Percentiles rank a stretch among this genome's conserved stretches.
Conservation (phyloP, 2,113 vertebrate species). For the Platichthys stellatus region DNA sequence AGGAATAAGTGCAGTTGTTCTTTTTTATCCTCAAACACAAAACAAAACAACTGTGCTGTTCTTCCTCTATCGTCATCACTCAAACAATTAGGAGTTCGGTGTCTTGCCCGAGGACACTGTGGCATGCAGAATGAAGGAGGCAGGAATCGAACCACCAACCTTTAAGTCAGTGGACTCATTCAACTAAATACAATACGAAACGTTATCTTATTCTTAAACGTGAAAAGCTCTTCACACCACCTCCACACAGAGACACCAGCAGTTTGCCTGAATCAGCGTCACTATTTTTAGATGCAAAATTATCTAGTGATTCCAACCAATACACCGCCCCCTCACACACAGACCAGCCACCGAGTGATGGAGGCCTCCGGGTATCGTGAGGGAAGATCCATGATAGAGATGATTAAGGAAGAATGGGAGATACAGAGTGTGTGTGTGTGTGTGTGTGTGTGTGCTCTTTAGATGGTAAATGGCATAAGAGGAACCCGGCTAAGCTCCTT, state of each 20-base stretch:
- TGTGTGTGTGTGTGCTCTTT: conserved; percentile 4
- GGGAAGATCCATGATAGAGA: conserved; percentile 50
- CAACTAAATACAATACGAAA: too few relatives aligned
- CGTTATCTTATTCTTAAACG: too few relatives aligned
- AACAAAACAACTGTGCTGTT: too few relatives aligned
- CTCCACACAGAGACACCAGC: background rate
- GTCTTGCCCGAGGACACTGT: too few relatives aligned
- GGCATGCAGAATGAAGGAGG: too few relatives aligned
- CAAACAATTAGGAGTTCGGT: conserved; percentile 18
- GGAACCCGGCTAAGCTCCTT: conserved; percentile 39
- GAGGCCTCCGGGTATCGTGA: conserved; percentile 29
- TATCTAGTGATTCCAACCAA: conserved; percentile 44
- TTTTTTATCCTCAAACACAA: too few relatives aligned
- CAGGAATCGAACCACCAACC: too few relatives aligned
- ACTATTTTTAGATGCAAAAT: conserved; percentile 45
- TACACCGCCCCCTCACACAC: conserved; percentile 2
- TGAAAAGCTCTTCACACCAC: background rate
- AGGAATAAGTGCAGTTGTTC: too few relatives aligned
- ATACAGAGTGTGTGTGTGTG: background rate
- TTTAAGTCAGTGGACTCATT: too few relatives aligned
- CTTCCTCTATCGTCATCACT: too few relatives aligned
- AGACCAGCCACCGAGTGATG: conserved; percentile 43
- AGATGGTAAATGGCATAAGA: conserved; percentile 23
- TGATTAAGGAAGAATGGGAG: conserved; percentile 51
- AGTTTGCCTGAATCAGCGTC: conserved; percentile 36